Base-by-base conservation (phyloP, 2,888 invertebrate species). In the Cepaea hortensis region DNA sequence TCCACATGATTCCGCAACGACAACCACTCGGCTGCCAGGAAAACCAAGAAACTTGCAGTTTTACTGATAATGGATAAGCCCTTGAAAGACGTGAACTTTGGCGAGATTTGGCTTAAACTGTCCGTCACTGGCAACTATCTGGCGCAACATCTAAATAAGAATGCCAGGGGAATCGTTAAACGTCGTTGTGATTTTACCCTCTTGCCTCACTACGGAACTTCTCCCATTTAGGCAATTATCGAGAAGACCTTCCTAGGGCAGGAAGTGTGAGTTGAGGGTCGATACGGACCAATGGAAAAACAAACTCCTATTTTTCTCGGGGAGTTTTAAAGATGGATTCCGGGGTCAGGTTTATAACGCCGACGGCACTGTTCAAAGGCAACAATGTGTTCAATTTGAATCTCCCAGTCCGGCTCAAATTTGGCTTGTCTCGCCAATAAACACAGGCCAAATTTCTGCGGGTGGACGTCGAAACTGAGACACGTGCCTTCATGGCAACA, bases 311-410 rank as follows among this genome's bases (percentile, higher is more conserved):
- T 62, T 73, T 72, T 62, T 61, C 68, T 61, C 55, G 70, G 35
- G 50, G 48, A 55, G 4, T 70, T 70, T n/a, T n/a, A 48, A 23
- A 77, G 55, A 85, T 76, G 77, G 85, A 73, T 81, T 85, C 70
- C 20, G 11, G 3, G 79, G 73, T 46, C 76, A 20, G 11, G 62
- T 62, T 70, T 50, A 61, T 61, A 73, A 18, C 70, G 70, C 77
- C 79, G 23, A 18, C 85, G 85, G 77, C 77, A 65, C 68, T 50
- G 50, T 85, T 79, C 65, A n/a, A 85, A 85, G 70, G 79, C 68
- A 85, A 85, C 84, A 84, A 84, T 85, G 85, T 79, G 77, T 80
- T 81, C 85, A 85, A 72, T 85, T 85, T 80, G 81, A 81, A 70
- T 48, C 35, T 73, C 18, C 75, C 61, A 46, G 73, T 70, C 85